A percentile compares a stretch with the other conserved stretches of the same genome.
Evolutionary conservation across 2,113 vertebrate species (phyloP).

Genomic region (Macrotus californicus): DNA sequence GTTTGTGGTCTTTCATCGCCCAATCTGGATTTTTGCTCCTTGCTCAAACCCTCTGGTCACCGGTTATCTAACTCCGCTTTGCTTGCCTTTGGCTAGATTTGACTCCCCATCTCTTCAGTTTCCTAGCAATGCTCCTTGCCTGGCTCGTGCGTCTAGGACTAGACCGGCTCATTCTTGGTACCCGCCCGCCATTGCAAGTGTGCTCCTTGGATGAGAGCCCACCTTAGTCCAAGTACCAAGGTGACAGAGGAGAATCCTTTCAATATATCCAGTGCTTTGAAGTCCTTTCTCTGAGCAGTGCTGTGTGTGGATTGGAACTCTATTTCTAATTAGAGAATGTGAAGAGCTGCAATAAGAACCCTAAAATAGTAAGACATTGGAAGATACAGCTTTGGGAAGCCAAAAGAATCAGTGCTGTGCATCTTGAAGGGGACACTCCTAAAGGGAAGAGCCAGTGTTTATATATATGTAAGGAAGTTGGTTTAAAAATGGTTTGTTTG

Average conservation of each 20-base stretch:
- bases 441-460: neutral
- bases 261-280: neutral
- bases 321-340: slow-evolving; percentile 16
- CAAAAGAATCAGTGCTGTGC: neutral
- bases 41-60: neutral
- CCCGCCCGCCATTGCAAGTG: neutral
- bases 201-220: neutral
- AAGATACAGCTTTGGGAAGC: neutral
- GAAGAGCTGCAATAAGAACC: neutral
- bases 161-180: neutral
- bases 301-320: neutral
- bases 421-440: neutral
- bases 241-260: neutral
- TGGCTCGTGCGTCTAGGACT: neutral
- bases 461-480: neutral
- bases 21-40: neutral
- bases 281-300: neutral
- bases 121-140: neutral
- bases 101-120: neutral
- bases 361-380: neutral
- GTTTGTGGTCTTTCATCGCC: neutral
- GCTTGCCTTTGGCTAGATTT: neutral
- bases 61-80: neutral
- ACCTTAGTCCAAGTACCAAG: neutral
- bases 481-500: neutral